Percentiles rank a stretch among this genome's conserved stretches.
Conservation (phyloP, 2,113 vertebrate species). For the Formicarius rufipectus region DNA sequence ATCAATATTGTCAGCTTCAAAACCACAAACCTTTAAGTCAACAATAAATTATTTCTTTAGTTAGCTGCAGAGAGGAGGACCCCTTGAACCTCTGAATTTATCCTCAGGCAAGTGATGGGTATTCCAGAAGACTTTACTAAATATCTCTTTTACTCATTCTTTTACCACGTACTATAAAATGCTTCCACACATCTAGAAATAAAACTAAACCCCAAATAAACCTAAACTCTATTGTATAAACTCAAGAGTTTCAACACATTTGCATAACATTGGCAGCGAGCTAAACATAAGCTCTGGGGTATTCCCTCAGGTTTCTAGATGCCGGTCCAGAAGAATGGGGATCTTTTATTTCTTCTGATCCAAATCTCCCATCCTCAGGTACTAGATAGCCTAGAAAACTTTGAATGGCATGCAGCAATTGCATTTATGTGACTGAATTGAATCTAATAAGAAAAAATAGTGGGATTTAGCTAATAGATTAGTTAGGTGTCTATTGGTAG, state of each 20-base stretch:
- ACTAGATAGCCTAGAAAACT: not conserved
- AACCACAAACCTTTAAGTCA: not conserved
- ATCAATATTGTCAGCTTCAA: not conserved
- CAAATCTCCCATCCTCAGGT: not conserved
- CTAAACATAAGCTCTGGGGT: not conserved
- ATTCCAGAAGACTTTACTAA: not conserved
- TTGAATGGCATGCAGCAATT: not conserved
- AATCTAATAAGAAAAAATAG: not conserved
- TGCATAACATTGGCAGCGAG: not conserved
- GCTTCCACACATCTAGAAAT: not conserved
- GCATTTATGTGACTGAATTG: not conserved
- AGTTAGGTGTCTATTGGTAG: not conserved
- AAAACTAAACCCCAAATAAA: not conserved
- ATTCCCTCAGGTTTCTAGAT: not conserved
- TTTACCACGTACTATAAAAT: not conserved
- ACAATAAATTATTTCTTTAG: not conserved
- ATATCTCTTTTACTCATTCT: not conserved
- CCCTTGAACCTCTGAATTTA: not conserved
- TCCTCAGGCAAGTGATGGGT: not conserved
- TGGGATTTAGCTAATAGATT: not conserved
- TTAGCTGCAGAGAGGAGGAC: not conserved
- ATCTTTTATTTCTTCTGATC: not conserved
- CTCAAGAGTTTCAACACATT: not conserved
- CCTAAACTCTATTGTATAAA: not conserved
- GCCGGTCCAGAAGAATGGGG: rapidly evolving